Percentiles rank a stretch among this genome's conserved stretches.
Conservation (phyloP, 1,140 invertebrate genomes). For the Melipona quadrifasciata region DNA sequence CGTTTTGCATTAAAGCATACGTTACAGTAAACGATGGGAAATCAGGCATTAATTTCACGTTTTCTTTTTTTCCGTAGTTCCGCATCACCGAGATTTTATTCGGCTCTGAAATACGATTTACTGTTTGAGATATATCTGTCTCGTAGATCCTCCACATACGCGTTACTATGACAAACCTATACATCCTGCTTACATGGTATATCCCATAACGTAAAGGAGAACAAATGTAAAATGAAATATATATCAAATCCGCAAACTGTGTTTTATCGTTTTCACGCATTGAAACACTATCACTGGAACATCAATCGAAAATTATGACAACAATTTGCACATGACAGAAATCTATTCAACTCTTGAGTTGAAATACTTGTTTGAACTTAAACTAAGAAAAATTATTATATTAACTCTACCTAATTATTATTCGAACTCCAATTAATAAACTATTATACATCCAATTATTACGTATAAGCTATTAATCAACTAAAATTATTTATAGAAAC, state of each 20-base stretch:
- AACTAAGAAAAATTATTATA: too few species aligned
- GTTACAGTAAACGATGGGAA: background rate
- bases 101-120: constrained; percentile 3
- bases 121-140: background rate
- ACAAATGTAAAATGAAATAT: background rate
- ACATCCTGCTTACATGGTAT: background rate
- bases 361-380: too few species aligned
- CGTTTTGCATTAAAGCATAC: constrained; percentile 13
- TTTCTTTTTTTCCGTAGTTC: background rate
- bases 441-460: too few species aligned
- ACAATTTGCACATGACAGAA: too few species aligned
- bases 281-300: background rate
- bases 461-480: too few species aligned
- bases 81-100: background rate
- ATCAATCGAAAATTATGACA: background rate
- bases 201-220: background rate
- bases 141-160: background rate
- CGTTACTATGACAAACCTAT: background rate
- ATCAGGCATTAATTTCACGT: background rate
- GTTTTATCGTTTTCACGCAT: background rate
- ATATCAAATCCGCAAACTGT: background rate
- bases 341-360: too few species aligned
- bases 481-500: too few species aligned
- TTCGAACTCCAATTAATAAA: too few species aligned
- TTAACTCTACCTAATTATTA: too few species aligned